phyloP scores from a whole-genome alignment of 2,797 vertebrate genomes.

The Gymnoscopelus microlampas region DNA sequence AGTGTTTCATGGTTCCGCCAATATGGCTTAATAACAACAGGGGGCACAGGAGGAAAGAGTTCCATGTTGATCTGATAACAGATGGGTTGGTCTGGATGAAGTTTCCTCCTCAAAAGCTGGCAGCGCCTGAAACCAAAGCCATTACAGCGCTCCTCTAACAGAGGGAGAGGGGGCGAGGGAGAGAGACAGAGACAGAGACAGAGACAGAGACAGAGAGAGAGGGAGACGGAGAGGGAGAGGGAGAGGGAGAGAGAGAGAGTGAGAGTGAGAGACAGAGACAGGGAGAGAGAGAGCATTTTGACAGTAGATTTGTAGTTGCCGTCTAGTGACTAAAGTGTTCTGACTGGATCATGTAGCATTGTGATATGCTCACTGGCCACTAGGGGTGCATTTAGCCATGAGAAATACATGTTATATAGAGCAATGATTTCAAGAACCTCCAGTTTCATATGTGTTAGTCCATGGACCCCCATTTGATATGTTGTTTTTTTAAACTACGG shows the following conservation, averaged over 20 bases:
- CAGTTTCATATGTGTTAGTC: not conserved
- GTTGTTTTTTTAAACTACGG: no score
- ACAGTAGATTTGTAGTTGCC: constrained; percentile 63
- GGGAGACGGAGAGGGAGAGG: not conserved
- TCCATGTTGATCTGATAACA: constrained; percentile 65
- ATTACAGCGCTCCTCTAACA: constrained; percentile 57
- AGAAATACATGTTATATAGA: constrained; percentile 30
- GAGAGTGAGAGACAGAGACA: not conserved
- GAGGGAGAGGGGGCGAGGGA: constrained; percentile 7
- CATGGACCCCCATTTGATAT: not conserved
- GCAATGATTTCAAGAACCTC: not conserved
- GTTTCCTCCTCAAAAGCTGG: constrained; percentile 49
- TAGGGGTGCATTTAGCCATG: constrained; percentile 52
- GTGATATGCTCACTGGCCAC: constrained; percentile 54
- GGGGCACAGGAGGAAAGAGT: constrained; percentile 8
- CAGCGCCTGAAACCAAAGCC: constrained; percentile 65
- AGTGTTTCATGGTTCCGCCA: not conserved
- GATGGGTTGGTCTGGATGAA: constrained; percentile 49
- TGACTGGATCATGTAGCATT: constrained; percentile 62
- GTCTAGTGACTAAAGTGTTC: constrained; percentile 61
- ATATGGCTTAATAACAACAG: not conserved
- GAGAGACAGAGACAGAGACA: constrained; percentile 15
- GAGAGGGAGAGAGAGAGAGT: constrained; percentile 26
- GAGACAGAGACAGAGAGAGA: not conserved
- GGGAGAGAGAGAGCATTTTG: constrained; percentile 41